phyloP scores from a whole-genome alignment of 2,113 vertebrate genomes.

The Corythornis cristatus region DNA sequence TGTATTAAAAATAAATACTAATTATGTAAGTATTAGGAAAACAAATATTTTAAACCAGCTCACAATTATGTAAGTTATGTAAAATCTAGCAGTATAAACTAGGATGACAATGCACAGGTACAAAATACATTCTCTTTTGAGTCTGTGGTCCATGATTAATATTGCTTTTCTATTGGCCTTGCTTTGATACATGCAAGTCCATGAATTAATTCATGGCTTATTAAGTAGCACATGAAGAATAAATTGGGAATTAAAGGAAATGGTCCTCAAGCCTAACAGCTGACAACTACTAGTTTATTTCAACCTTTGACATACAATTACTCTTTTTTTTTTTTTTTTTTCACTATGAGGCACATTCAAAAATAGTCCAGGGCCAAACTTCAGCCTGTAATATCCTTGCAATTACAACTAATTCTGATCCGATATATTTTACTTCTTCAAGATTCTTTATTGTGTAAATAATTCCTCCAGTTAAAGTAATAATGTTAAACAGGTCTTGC shows the following conservation, averaged over 20 bases:
- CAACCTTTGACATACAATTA: not conserved
- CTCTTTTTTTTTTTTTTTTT: not conserved
- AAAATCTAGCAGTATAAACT: constrained; percentile 67
- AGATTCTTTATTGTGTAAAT: not conserved
- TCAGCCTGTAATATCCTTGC: not conserved
- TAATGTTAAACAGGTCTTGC: not conserved
- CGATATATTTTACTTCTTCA: not conserved
- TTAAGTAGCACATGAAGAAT: constrained; percentile 12
- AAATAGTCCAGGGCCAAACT: not conserved
- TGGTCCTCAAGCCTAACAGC: not conserved
- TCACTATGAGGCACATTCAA: not conserved
- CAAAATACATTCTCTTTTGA: constrained; percentile 61
- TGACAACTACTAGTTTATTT: not conserved
- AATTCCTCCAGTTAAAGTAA: not conserved
- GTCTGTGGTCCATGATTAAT: constrained; percentile 62
- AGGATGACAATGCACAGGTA: constrained; percentile 65
- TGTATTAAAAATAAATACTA: constrained; percentile 42
- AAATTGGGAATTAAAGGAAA: not conserved
- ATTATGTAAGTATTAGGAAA: constrained; percentile 68
- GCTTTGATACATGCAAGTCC: constrained; percentile 68
- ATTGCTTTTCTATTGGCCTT: constrained; percentile 77
- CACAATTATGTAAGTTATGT: constrained; percentile 56
- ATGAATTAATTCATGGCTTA: constrained; percentile 72
- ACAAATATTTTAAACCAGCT: constrained; percentile 52
- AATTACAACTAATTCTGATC: not conserved